These are phyloP conservation scores for Temnothorax unifasciatus DNA, from an alignment of 2,888 invertebrate genomes.

Conservation along the genomic window DNA sequence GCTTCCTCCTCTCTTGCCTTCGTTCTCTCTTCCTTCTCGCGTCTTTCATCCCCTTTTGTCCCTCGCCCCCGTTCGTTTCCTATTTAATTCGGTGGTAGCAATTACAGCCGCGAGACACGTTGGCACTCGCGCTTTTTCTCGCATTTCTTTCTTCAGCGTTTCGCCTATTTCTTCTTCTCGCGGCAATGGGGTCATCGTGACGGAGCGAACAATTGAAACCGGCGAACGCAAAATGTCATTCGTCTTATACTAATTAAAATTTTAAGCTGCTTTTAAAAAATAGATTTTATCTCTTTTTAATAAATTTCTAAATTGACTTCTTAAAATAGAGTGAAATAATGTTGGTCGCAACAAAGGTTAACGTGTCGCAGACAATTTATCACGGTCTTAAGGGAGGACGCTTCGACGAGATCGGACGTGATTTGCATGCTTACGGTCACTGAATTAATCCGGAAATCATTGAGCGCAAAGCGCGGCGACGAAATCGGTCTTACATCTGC, in stretches of 20 bases:
- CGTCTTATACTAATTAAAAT: background rate
- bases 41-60: conserved; percentile 44
- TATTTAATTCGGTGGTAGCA: conserved; percentile 75
- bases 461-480: conserved; percentile 63
- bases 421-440: conserved; percentile 66
- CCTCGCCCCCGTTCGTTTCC: conserved; percentile 46
- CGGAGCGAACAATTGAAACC: background rate
- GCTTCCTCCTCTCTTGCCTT: conserved; percentile 62
- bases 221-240: background rate
- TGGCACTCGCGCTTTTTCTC: conserved; percentile 40
- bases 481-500: conserved; percentile 71
- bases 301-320: background rate
- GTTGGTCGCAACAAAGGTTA: background rate
- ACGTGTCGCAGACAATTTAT: conserved; percentile 57
- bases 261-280: background rate
- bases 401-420: conserved; percentile 53
- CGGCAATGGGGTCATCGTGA: background rate
- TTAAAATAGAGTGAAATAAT: background rate
- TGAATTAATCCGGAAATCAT: conserved; percentile 71
- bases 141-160: background rate
- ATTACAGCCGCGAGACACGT: conserved; percentile 73
- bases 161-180: background rate
- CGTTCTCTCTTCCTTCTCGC: conserved; percentile 41
- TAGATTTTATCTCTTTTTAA: background rate
- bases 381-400: conserved; percentile 50